These are phyloP conservation scores for Periophthalmus magnuspinnatus DNA, from an alignment of 2,797 vertebrate species.

Conservation along the genomic window DNA sequence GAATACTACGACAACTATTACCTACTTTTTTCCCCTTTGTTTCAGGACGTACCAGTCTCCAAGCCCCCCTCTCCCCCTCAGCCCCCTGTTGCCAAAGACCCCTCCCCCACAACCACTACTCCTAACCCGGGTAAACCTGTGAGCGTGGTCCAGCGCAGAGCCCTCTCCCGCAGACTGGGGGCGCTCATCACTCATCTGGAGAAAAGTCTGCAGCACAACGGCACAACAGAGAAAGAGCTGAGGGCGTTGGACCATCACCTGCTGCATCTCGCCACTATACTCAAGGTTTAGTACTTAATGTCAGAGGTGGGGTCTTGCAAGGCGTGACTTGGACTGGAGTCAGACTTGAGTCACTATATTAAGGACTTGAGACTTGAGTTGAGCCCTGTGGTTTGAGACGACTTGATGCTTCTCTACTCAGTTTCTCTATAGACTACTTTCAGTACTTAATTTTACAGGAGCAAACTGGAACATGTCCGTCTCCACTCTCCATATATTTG, in stretches of 20 bases:
- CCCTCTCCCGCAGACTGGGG: conserved; percentile 50
- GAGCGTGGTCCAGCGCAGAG: conserved; percentile 44
- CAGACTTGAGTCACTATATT: too few relatives aligned
- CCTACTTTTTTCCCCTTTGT: not conserved
- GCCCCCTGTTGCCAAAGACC: not conserved
- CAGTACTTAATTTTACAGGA: too few relatives aligned
- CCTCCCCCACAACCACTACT: conserved; percentile 6
- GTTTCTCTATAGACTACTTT: too few relatives aligned
- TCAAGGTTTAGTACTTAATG: conserved; percentile 77
- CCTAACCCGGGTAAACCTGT: conserved; percentile 37
- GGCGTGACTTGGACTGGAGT: too few relatives aligned
- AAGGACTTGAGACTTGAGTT: too few relatives aligned
- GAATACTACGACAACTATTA: not conserved
- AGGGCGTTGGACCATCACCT: conserved; percentile 78
- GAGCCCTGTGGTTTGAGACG: too few relatives aligned
- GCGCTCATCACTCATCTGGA: conserved; percentile 77
- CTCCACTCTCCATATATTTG: too few relatives aligned
- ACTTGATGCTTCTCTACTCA: too few relatives aligned
- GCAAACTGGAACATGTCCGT: too few relatives aligned
- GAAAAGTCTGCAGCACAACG: conserved; percentile 52
- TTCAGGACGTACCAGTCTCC: conserved; percentile 34
- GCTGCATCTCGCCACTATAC: conserved; percentile 76
- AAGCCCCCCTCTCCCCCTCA: conserved; percentile 1
- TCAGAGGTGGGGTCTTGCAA: too few relatives aligned
- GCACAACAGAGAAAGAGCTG: conserved; percentile 61